Conservation (phyloP, 2,113 vertebrate genomes). For the Sarotherodon lohbergeri region DNA sequence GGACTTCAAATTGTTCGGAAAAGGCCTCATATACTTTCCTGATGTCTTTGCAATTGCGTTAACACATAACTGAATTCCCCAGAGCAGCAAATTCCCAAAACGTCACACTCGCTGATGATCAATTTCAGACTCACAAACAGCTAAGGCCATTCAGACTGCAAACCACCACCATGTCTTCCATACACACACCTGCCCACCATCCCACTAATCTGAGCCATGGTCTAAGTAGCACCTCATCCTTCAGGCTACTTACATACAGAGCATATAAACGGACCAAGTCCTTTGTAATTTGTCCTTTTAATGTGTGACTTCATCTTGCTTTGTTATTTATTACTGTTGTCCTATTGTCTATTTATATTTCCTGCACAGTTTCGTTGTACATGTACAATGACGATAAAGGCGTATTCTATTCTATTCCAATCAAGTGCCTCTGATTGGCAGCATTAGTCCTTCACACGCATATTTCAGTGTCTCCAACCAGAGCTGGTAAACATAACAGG, state of each 20-base stretch:
- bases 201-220: not conserved
- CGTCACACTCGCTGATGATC: not conserved
- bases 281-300: not conserved
- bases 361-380: not conserved
- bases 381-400: not conserved
- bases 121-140: not conserved
- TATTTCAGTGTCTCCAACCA: not conserved
- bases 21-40: not conserved
- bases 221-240: not conserved
- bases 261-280: not conserved
- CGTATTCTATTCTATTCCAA: not conserved
- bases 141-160: not conserved
- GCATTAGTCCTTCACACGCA: not conserved
- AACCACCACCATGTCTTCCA: not conserved
- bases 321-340: not conserved
- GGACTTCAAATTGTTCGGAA: not conserved
- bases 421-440: not conserved
- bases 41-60: not conserved
- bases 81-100: not conserved
- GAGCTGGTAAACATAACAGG: not conserved
- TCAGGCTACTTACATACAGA: not conserved
- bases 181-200: not conserved
- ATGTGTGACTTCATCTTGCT: not conserved
- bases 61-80: not conserved
- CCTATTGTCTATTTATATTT: not conserved